Evolutionary conservation across 2,888 invertebrate species (phyloP).

Genomic region (Pyrrhosoma nymphula): DNA sequence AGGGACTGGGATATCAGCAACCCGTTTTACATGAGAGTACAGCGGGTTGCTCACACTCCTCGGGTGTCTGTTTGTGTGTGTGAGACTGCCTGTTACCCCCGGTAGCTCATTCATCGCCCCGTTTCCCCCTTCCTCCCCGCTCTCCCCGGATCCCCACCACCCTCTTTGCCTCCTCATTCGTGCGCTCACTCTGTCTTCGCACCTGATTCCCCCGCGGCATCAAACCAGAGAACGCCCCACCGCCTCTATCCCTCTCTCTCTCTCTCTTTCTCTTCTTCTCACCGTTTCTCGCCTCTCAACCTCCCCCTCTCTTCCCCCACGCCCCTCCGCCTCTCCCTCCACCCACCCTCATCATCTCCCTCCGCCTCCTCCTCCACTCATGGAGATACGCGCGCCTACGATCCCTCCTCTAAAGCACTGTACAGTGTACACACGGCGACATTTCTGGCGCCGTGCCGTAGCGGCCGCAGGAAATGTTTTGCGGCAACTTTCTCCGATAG

Average conservation of each 20-base stretch:
- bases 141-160: not conserved
- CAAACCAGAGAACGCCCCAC: no score
- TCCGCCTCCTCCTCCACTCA: not conserved
- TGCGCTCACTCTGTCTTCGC: no score
- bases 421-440: no score
- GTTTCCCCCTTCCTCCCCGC: not conserved
- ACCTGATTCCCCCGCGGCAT: no score
- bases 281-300: no score
- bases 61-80: not conserved
- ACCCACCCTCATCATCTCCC: not conserved
- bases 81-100: not conserved
- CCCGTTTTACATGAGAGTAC: not conserved
- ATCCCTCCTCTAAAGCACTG: not conserved
- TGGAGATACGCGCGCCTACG: not conserved
- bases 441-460: no score
- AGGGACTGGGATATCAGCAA: not conserved
- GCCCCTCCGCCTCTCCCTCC: not conserved
- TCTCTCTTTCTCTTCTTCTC: no score
- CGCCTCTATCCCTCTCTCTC: no score
- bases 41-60: not conserved
- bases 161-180: not conserved
- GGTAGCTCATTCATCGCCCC: not conserved
- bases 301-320: no score
- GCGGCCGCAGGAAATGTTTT: no score
- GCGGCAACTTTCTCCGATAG: no score